Evolutionary conservation across 2,888 invertebrate genomes (phyloP).

Genomic region (Halictus quadricinctus): DNA sequence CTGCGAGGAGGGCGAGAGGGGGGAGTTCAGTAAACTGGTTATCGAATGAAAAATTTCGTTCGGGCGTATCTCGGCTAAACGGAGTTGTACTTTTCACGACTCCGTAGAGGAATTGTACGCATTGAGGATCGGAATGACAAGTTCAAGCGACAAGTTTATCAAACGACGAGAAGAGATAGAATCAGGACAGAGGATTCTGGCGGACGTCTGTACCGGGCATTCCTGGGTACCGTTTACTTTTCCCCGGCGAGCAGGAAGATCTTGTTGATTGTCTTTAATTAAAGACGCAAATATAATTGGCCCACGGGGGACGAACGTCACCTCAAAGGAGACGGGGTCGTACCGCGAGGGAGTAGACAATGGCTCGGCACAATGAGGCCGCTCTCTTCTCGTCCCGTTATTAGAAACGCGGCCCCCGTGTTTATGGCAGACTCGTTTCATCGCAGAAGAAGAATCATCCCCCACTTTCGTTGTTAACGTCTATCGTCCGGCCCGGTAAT

Average conservation of each 20-base stretch:
- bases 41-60: conserved; percentile 9
- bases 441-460: conserved; percentile 78
- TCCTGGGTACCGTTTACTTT: conserved; percentile 13
- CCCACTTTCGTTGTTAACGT: conserved; percentile 60
- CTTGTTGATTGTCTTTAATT: conserved; percentile 65
- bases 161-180: conserved; percentile 12
- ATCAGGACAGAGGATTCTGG: background rate
- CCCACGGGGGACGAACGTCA: conserved; percentile 35
- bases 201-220: conserved; percentile 1
- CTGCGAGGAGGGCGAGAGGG: background rate
- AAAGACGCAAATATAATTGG: conserved; percentile 64
- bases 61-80: background rate
- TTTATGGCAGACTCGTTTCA: conserved; percentile 78
- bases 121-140: background rate
- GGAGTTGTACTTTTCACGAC: background rate
- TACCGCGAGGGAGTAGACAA: conserved; percentile 75
- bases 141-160: conserved; percentile 9
- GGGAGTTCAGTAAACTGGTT: background rate
- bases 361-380: conserved; percentile 74
- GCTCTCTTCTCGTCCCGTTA: conserved; percentile 63
- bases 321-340: conserved; percentile 54
- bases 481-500: conserved; percentile 59
- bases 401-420: conserved; percentile 68
- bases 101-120: background rate
- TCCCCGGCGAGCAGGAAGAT: conserved; percentile 27